Evolutionary conservation across 2,797 vertebrate species (phyloP), one percentile per base, ranked within the genome.

Genomic region (Odontamblyopus lacepedii): DNA sequence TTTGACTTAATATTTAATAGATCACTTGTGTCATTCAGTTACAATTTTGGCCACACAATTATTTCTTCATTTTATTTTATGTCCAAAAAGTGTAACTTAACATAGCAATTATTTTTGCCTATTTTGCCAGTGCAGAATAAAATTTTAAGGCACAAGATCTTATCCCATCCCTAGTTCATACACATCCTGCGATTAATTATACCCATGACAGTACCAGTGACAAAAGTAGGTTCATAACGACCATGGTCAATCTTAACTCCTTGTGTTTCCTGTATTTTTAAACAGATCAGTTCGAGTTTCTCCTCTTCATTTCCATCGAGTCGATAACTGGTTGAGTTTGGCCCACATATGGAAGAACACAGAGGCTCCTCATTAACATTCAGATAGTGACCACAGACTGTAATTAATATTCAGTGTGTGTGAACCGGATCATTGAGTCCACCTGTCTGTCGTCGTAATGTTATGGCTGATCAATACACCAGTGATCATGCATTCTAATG

Each of bases 251-350:
- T 26, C 26, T 56, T n/a, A 55, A 55, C 18, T n/a, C 8, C 8
- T 55, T 2, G 9, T 27, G 27, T 59, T 59, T 59, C 12, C 3
- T 60, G 55, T 63, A 19, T 38, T 19, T 11, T 63, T 32, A 18
- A 63, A 63, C 18, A 19, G 64, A 61, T 53, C n/a, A 69, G 72
- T 74, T 1, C 23, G 35, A 38, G 32, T 44, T 63, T 41, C n/a
- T 11, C 23, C 32, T 41, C 35, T 9, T 63, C 19, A 18, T 48
- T 63, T 63, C n/a, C 35, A 63, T 23, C 6, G 32, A 35, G 19
- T 38, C n/a, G 62, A 41, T 44, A 63, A 63, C 13, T n/a, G 27
- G 61, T n/a, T 11, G 61, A 23, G 61, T 63, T 32, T 63, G 32
- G n/a, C 32, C 61, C 32, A 41, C 35, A 23, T 63, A 13, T 9